A percentile compares a stretch with the other conserved stretches of the same genome.
phyloP scores from a whole-genome alignment of 2,888 invertebrate genomes.

The Rapana venosa region DNA sequence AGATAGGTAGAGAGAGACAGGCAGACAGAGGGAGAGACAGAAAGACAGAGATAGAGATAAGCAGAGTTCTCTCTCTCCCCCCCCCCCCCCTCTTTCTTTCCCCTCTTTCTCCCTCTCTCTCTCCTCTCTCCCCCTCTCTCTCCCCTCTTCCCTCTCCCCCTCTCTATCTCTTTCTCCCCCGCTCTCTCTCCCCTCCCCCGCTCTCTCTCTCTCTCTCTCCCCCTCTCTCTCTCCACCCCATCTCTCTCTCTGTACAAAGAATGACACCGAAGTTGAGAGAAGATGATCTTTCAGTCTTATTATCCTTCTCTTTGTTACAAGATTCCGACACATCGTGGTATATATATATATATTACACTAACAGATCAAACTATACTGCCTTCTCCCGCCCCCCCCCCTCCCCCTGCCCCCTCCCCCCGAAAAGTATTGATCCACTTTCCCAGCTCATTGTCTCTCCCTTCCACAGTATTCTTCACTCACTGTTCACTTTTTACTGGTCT shows the following conservation, averaged over 20 bases:
- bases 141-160: background rate
- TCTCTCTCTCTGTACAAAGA: background rate
- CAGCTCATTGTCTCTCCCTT: too few species aligned
- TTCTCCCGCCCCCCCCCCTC: background rate
- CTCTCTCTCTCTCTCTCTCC: constrained; percentile 12
- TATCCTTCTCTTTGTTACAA: background rate
- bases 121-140: constrained; percentile 13
- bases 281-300: background rate
- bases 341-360: too few species aligned
- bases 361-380: background rate
- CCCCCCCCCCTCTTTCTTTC: background rate
- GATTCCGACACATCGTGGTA: background rate
- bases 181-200: background rate
- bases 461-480: too few species aligned
- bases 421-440: background rate
- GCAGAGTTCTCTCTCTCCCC: background rate
- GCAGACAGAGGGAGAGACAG: constrained; percentile 3
- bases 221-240: background rate
- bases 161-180: background rate
- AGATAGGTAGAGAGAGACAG: constrained; percentile 23
- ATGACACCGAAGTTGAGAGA: too few species aligned
- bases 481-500: too few species aligned
- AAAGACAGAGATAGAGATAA: too few species aligned
- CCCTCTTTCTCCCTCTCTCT: constrained; percentile 13
- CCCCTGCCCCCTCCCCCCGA: background rate